These are phyloP conservation scores for Hypsibius dujardini DNA, from an alignment of 1,140 invertebrate species.

Conservation along the genomic window DNA sequence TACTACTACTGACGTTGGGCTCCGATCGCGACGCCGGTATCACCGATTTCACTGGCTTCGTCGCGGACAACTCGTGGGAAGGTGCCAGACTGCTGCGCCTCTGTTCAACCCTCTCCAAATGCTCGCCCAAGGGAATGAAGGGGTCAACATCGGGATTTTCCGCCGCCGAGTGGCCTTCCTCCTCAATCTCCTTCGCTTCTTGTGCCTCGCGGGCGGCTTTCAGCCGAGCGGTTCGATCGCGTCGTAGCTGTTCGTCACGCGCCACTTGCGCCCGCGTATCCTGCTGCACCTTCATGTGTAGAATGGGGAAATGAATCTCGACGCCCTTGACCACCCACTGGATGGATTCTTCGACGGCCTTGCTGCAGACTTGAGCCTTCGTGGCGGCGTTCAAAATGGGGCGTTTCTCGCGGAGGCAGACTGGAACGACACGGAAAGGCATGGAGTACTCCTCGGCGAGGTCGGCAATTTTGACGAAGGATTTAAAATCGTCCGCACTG, in stretches of 20 bases:
- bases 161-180: background rate
- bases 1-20: too few relatives aligned
- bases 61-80: background rate
- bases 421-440: background rate
- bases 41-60: too few relatives aligned
- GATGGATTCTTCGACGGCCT: background rate
- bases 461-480: background rate
- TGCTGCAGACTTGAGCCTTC: background rate
- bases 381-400: background rate
- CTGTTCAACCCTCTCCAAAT: background rate
- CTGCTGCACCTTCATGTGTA: conserved; percentile 7
- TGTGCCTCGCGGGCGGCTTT: background rate
- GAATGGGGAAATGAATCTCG: background rate
- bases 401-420: background rate
- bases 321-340: background rate
- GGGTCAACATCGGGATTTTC: background rate
- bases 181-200: background rate
- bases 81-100: background rate
- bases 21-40: too few relatives aligned
- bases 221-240: background rate
- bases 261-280: background rate
- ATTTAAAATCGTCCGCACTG: background rate
- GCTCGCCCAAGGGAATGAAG: conserved; percentile 2
- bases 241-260: background rate
- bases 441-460: conserved; percentile 10